A percentile compares a stretch with the other conserved stretches of the same genome.
phyloP scores from a whole-genome alignment of 2,797 vertebrate species.

The Gallinago nigripennis region DNA sequence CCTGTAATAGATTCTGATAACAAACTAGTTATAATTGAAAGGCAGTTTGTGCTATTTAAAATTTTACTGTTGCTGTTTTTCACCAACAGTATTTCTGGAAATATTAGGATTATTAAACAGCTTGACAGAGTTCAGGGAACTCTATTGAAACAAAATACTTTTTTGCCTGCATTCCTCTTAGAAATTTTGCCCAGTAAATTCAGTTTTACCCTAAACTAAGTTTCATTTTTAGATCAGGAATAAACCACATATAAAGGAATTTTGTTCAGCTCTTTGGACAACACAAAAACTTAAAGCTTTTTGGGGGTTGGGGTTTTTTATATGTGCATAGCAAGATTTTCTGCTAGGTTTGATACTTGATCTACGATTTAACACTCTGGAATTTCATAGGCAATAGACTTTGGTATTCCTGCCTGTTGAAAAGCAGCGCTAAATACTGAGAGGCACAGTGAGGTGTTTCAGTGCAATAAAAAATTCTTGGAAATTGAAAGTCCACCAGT shows the following conservation, averaged over 20 bases:
- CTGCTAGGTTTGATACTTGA: background rate
- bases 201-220: background rate
- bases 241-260: background rate
- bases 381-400: background rate
- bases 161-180: background rate
- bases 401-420: background rate
- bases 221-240: background rate
- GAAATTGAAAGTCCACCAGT: background rate
- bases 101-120: background rate
- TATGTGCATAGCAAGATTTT: background rate
- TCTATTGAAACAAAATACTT: background rate
- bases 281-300: background rate
- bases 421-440: background rate
- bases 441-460: background rate
- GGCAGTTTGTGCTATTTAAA: background rate
- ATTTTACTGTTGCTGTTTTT: background rate
- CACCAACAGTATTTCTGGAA: background rate
- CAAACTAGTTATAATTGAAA: background rate
- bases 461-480: background rate
- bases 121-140: background rate
- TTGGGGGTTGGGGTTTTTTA: accelerated
- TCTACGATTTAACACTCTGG: background rate
- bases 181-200: background rate
- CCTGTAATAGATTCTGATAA: background rate
- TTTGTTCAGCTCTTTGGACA: background rate